Base-by-base conservation (phyloP, 2,888 invertebrate genomes). In the Harmothoe impar region DNA sequence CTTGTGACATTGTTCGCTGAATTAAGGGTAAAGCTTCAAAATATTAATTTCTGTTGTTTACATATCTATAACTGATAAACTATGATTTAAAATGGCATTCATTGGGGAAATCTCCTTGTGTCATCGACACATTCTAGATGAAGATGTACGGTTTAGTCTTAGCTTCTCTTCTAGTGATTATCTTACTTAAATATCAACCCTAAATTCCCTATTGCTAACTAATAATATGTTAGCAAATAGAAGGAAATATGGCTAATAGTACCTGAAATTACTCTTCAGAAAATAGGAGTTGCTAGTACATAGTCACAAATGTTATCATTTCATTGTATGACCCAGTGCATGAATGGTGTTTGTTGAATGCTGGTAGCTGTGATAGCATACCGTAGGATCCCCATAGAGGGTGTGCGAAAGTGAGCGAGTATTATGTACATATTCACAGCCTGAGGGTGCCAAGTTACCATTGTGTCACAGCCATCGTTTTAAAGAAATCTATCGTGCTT, bases 201-300 rank as follows among this genome's bases (percentile, higher is more conserved):
- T 31, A 77, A 77, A 77, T 77, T 77, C 77, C 77, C n/a, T 29
- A 31, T 77, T 77, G 77, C 77, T 77, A 31, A 77, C 77, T 25
- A n/a, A 62, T 25, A 62, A 62, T 43, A 77, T 77, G 77, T 77
- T 77, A 77, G 77, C 77, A 77, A 43, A 43, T 77, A 77, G 77
- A 77, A 31, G 77, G 77, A 31, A 29, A 77, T 77, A 77, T 77
- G 77, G 77, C 77, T 77, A 77, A 77, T 77, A 77, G 77, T 77
- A 77, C 77, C 77, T 77, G 77, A 77, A 77, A 77, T 31, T 77
- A 77, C 77, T 77, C 77, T 77, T 77, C 77, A 31, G 20, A 77
- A 77, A 23, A 77, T 29, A 77, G 77, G 77, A 31, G 25, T 77
- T n/a, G 77, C 77, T 77, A 25, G 77, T 10, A 31, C 31, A 15